These are phyloP conservation scores for Phanerotoma sp. DNA, from an alignment of 2,888 invertebrate genomes.

Conservation along the genomic window DNA sequence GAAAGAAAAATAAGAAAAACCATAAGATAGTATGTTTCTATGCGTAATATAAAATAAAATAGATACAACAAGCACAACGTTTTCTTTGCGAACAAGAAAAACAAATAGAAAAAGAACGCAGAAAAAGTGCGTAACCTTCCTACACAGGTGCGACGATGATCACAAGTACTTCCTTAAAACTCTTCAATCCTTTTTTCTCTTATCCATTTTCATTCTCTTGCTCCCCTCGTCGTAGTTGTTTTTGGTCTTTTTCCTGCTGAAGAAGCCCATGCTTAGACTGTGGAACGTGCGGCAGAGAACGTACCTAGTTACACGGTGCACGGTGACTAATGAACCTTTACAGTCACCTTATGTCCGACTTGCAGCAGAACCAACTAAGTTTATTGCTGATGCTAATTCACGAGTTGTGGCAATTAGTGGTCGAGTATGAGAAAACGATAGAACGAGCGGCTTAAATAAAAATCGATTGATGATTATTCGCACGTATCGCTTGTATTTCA, in stretches of 20 bases:
- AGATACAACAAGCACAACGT: too few species aligned
- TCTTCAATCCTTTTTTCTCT: background rate
- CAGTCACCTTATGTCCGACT: slow-evolving; percentile 50
- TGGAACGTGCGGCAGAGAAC: slow-evolving; percentile 25
- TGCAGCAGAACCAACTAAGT: slow-evolving; percentile 42
- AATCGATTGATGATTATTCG: slow-evolving; percentile 37
- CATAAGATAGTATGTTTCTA: too few species aligned
- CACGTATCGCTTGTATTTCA: slow-evolving; percentile 6
- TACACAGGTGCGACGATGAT: too few species aligned
- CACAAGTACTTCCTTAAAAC: too few species aligned
- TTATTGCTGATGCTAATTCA: slow-evolving; percentile 54
- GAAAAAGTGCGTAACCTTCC: too few species aligned
- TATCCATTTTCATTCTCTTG: background rate
- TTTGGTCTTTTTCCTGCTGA: background rate
- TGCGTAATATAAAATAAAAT: too few species aligned
- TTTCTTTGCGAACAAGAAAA: too few species aligned
- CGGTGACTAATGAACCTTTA: slow-evolving; percentile 54
- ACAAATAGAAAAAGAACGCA: too few species aligned
- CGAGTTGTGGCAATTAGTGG: slow-evolving; percentile 50
- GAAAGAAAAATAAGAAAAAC: too few species aligned
- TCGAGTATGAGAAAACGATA: slow-evolving; percentile 25
- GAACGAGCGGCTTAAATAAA: slow-evolving; percentile 26
- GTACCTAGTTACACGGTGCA: slow-evolving; percentile 44
- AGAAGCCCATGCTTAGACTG: slow-evolving; percentile 13
- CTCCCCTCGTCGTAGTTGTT: background rate